Evolutionary conservation across 2,888 invertebrate genomes (phyloP).

Genomic region (Thyatira batis): DNA sequence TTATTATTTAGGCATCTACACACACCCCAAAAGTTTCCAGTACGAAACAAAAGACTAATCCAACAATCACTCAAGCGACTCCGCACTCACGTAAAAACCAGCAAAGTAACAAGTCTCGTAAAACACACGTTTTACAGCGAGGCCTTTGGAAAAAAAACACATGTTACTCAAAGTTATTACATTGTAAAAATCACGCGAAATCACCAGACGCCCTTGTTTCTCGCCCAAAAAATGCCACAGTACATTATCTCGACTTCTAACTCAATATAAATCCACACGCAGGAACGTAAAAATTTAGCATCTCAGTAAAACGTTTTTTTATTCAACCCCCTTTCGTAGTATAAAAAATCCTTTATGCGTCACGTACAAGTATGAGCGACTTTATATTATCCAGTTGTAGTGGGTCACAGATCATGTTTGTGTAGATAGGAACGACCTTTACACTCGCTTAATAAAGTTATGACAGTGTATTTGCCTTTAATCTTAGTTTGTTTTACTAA

Average conservation of each 20-base stretch:
- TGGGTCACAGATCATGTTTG: conserved; percentile 4
- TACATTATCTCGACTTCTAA: conserved; percentile 23
- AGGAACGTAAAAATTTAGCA: conserved; percentile 41
- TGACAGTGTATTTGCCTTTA: no score
- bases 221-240: conserved; percentile 16
- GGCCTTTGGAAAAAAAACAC: neutral
- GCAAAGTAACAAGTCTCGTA: neutral
- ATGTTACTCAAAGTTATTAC: conserved; percentile 3
- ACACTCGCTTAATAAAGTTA: no score
- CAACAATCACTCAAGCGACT: neutral
- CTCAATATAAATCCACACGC: conserved; percentile 30
- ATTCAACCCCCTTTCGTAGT: conserved; percentile 26
- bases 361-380: conserved; percentile 59
- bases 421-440: neutral
- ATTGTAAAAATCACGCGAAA: conserved; percentile 7
- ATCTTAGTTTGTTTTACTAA: no score
- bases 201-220: neutral
- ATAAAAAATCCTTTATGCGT: conserved; percentile 51
- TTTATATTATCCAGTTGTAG: conserved; percentile 43
- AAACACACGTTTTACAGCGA: neutral
- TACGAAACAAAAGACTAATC: no score
- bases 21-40: no score
- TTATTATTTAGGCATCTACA: no score
- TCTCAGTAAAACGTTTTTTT: conserved; percentile 34
- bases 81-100: neutral